Conservation (phyloP, 2,113 vertebrate genomes). For the Syrmaticus mikado region DNA sequence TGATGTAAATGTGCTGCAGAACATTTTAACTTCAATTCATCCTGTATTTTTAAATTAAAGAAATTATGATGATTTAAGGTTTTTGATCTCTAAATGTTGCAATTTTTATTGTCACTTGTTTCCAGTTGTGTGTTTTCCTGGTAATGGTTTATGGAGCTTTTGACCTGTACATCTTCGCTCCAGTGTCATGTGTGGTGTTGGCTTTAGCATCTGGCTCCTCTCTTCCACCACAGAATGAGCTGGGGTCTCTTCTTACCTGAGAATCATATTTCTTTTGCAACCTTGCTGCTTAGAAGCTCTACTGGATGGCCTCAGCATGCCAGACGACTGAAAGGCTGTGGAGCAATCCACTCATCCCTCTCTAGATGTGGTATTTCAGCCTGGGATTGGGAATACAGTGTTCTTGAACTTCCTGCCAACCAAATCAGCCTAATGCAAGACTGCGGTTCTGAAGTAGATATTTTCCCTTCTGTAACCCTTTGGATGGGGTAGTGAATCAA, state of each 20-base stretch:
- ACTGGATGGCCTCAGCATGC: background rate
- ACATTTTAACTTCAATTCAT: constrained; percentile 6
- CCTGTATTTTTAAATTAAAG: constrained; percentile 29
- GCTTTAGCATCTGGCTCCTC: constrained; percentile 50
- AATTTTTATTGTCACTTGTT: constrained; percentile 46
- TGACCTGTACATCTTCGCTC: constrained; percentile 13
- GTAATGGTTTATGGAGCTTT: constrained; percentile 17
- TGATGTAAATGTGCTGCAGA: background rate
- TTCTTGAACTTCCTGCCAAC: background rate
- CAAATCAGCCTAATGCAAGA: background rate
- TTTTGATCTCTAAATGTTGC: constrained; percentile 20
- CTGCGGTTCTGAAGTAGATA: background rate
- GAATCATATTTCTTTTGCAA: background rate
- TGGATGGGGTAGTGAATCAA: background rate
- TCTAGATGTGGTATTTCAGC: background rate
- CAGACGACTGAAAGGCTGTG: background rate
- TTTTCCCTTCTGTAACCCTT: background rate
- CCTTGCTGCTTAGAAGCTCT: background rate
- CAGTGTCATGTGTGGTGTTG: background rate
- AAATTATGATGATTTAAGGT: constrained; percentile 29
- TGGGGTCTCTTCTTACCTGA: background rate
- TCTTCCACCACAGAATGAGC: background rate
- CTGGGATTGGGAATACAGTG: background rate
- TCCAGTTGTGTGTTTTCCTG: constrained; percentile 20
- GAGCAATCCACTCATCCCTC: background rate